Percentiles rank a stretch among this genome's conserved stretches.
These are phyloP conservation scores for Isaurus tuberculatus DNA, from an alignment of 92 coral and sea anemone species.

Conservation along the genomic window DNA sequence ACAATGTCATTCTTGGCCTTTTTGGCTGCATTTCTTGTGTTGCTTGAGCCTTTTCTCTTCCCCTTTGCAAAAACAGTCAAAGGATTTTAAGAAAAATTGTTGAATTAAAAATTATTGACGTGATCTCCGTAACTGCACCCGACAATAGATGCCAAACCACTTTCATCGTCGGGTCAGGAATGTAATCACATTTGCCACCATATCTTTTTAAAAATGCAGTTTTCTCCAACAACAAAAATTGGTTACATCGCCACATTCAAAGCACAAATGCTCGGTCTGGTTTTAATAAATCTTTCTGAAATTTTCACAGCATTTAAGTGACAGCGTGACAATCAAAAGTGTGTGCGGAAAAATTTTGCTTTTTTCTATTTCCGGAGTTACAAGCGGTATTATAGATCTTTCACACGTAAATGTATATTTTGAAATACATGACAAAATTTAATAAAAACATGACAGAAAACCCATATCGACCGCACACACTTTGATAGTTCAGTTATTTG, in stretches of 20 bases:
- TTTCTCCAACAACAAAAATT: background rate
- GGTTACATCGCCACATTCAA: background rate
- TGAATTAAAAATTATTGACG: conserved; percentile 2
- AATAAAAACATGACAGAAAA: background rate
- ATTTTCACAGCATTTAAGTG: background rate
- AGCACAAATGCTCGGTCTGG: background rate
- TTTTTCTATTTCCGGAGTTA: too few relatives aligned
- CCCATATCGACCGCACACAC: too few relatives aligned
- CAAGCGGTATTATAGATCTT: too few relatives aligned
- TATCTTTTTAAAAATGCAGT: background rate
- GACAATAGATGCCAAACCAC: conserved; percentile 8
- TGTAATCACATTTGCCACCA: background rate
- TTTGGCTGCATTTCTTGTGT: conserved; percentile 3
- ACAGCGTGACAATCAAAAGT: too few relatives aligned
- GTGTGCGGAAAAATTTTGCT: too few relatives aligned
- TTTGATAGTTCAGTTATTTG: too few relatives aligned
- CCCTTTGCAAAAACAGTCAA: background rate
- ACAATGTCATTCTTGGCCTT: background rate
- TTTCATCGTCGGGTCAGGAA: conserved; percentile 18
- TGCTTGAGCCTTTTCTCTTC: background rate
- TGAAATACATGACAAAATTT: too few relatives aligned
- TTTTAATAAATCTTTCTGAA: background rate
- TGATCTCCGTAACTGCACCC: background rate
- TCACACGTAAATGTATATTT: too few relatives aligned
- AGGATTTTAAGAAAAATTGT: background rate